Percentiles rank a stretch among this genome's conserved stretches.
phyloP scores from a whole-genome alignment of 2,797 vertebrate genomes.

The Tadarida brasiliensis region DNA sequence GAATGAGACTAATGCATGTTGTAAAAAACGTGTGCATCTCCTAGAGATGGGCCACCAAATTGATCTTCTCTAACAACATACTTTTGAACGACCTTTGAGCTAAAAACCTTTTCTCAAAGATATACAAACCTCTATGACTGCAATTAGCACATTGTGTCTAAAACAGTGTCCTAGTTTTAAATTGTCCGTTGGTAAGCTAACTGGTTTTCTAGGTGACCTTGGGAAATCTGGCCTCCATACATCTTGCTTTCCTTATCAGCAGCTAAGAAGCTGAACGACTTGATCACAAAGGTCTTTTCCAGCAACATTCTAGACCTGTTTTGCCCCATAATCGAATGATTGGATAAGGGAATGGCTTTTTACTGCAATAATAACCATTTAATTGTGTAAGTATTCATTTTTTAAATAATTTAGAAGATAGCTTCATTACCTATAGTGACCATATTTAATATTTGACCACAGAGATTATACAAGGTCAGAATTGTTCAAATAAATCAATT shows the following conservation, averaged over 20 bases:
- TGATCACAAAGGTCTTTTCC: neutral
- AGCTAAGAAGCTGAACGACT: neutral
- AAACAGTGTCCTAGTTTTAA: neutral
- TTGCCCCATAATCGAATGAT: neutral
- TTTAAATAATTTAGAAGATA: constrained; percentile 26
- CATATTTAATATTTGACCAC: constrained; percentile 23
- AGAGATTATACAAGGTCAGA: constrained; percentile 35
- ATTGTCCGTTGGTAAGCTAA: neutral
- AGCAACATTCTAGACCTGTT: neutral
- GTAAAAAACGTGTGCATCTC: neutral
- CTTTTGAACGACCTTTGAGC: neutral
- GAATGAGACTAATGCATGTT: neutral
- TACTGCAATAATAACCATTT: constrained; percentile 5
- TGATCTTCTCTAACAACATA: neutral
- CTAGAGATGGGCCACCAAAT: neutral
- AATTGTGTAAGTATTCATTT: constrained; percentile 29
- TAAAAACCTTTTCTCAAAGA: constrained; percentile 21
- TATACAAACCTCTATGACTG: neutral
- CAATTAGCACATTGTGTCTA: neutral
- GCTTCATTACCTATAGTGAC: constrained; percentile 33
- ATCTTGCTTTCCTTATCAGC: neutral
- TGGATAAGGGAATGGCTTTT: neutral
- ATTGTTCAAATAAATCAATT: constrained; percentile 42
- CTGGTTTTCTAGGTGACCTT: neutral
- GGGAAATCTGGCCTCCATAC: neutral